Base-by-base conservation (phyloP, 1,140 invertebrate genomes). In the Drosophila insularis region DNA sequence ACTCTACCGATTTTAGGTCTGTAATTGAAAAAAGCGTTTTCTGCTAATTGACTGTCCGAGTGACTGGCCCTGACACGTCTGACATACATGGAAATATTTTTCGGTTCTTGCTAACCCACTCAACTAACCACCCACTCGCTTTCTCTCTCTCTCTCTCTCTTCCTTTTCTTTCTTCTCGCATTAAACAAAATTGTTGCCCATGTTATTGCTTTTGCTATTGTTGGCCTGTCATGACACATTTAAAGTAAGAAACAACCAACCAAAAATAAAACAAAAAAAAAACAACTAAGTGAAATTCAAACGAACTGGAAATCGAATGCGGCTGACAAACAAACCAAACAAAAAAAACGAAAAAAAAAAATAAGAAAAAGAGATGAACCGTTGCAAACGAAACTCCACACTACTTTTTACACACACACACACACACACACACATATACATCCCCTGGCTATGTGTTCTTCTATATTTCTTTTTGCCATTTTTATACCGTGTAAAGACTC, bases 301-400 rank as follows among this genome's bases (percentile, higher is more conserved):
- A 56, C 54, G 54, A 56, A 56, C 54, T 56, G 54, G 54, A 56
- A 56, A 56, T 56, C 54, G 54, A 56, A 56, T 56, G 54, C 27
- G 54, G 54, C 54, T n/a, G 27, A 32, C 54, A 31, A 56, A 56
- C 23, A 31, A 62, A 65, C 54, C 55, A 74, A 63, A 75, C 60
- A 23, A 23, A 23, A 23, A 23, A 23, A 27, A 27, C 27, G 43
- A 10, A 14, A 65, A 60, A 73, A 74, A 67, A 35, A 63, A 56
- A 21, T 21, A 50, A 19, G 31, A 19, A 74, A 61, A 74, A 74
- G 74, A 74, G 71, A 64, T 74, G 32, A 74, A 74, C 63, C 60
- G 63, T 69, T 37, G 17, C 62, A 56, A 63, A 64, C 46, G 17
- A 40, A 61, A 55, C 54, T 56, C 54, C n/a, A 31, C 54, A 14